phyloP scores from a whole-genome alignment of 2,113 vertebrate genomes.

The Platichthys flesus region DNA sequence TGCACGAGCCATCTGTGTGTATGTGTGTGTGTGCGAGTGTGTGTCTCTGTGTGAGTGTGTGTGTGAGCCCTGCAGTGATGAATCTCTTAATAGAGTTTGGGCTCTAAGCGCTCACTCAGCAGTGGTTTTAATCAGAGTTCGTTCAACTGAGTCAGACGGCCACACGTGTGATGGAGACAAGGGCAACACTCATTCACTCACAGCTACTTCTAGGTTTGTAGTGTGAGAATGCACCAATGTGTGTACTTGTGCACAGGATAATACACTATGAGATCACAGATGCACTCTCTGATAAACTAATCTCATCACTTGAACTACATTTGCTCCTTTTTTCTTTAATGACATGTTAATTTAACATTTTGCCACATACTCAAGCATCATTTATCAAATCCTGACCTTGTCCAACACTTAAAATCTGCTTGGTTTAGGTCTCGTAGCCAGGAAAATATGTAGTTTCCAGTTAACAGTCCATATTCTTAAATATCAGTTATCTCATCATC shows the following conservation, averaged over 20 bases:
- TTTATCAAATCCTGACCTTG: no score
- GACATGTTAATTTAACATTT: no score
- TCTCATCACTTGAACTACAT: background rate
- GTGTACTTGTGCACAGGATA: background rate
- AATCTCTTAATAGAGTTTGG: slow-evolving; percentile 57
- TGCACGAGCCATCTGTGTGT: background rate
- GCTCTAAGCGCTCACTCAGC: slow-evolving; percentile 62
- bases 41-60: slow-evolving; percentile 7
- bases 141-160: slow-evolving; percentile 45
- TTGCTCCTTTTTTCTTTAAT: background rate
- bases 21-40: slow-evolving; percentile 15
- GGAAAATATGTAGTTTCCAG: no score
- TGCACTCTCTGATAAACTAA: no score
- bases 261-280: no score
- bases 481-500: no score
- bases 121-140: slow-evolving; percentile 64
- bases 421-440: no score
- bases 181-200: slow-evolving; percentile 10
- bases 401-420: no score
- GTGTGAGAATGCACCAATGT: background rate
- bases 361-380: no score
- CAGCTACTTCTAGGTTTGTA: background rate
- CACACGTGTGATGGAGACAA: slow-evolving; percentile 24
- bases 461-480: no score
- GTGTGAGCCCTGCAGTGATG: slow-evolving; percentile 55